Percentiles rank a stretch among this genome's conserved stretches.
phyloP scores from a whole-genome alignment of 2,797 vertebrate species.

The Petrocephalus sullivani region DNA sequence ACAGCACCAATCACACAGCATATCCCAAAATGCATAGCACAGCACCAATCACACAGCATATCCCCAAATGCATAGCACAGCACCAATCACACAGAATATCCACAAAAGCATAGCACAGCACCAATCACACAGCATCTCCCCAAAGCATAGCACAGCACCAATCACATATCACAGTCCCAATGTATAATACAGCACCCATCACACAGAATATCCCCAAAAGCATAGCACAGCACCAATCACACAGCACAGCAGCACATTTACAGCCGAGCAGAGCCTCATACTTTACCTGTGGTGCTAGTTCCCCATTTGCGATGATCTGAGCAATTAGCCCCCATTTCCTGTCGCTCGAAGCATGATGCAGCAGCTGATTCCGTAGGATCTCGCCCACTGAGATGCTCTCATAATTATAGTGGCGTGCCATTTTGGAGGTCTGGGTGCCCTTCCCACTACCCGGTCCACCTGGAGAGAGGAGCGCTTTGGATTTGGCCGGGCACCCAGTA shows the following conservation, averaged over 20 bases:
- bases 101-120: not conserved
- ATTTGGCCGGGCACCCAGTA: not conserved
- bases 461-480: conserved; percentile 24
- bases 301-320: conserved; percentile 60
- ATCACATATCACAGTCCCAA: not conserved
- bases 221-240: not conserved
- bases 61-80: not conserved
- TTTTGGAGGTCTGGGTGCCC: conserved; percentile 56
- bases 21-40: not conserved
- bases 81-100: not conserved
- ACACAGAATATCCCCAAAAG: not conserved
- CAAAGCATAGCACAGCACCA: not conserved
- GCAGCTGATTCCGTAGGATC: conserved; percentile 55
- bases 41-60: not conserved
- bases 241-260: not conserved
- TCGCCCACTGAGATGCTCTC: conserved; percentile 55
- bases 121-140: not conserved
- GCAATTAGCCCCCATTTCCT: conserved; percentile 62
- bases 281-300: conserved; percentile 48
- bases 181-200: not conserved
- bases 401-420: conserved; percentile 50
- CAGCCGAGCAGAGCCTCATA: not conserved
- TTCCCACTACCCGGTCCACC: conserved; percentile 62
- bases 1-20: not conserved
- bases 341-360: conserved; percentile 54